phyloP scores from a whole-genome alignment of 2,888 invertebrate genomes.

The Macaria liturata region DNA sequence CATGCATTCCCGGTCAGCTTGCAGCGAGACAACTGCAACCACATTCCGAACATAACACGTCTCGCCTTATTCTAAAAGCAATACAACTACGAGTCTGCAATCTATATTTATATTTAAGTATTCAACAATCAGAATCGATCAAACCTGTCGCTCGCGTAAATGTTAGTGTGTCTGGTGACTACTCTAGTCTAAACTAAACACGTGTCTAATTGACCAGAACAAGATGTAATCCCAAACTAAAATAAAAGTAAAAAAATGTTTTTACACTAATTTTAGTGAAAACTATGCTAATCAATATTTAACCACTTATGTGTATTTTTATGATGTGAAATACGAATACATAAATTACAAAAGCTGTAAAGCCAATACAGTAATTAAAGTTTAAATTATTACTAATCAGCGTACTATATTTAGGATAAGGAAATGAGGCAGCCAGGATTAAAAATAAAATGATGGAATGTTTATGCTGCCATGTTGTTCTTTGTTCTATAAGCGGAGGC shows the following conservation, averaged over 20 bases:
- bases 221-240: neutral
- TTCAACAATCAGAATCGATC: slow-evolving; percentile 19
- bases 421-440: slow-evolving; percentile 21
- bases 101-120: slow-evolving; percentile 20
- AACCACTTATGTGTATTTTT: too few species aligned
- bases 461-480: slow-evolving; percentile 27
- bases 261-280: too few species aligned
- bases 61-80: slow-evolving; percentile 41
- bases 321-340: too few species aligned
- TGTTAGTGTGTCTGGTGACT: neutral
- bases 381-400: slow-evolving; percentile 2
- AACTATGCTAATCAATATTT: too few species aligned
- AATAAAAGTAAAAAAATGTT: too few species aligned
- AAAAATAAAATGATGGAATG: slow-evolving; percentile 31
- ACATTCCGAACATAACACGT: slow-evolving; percentile 65
- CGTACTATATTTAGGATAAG: slow-evolving; percentile 16
- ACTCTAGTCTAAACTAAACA: neutral
- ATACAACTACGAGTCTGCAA: slow-evolving; percentile 1
- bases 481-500: slow-evolving; percentile 35
- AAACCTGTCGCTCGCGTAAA: neutral
- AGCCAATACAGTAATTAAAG: slow-evolving; percentile 1
- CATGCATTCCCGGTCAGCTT: slow-evolving; percentile 34
- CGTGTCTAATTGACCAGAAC: neutral
- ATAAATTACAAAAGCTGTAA: too few species aligned
- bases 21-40: slow-evolving; percentile 48